A percentile compares a stretch with the other conserved stretches of the same genome.
Evolutionary conservation across 2,113 vertebrate genomes (phyloP).

Genomic region (Anseranas semipalmata): DNA sequence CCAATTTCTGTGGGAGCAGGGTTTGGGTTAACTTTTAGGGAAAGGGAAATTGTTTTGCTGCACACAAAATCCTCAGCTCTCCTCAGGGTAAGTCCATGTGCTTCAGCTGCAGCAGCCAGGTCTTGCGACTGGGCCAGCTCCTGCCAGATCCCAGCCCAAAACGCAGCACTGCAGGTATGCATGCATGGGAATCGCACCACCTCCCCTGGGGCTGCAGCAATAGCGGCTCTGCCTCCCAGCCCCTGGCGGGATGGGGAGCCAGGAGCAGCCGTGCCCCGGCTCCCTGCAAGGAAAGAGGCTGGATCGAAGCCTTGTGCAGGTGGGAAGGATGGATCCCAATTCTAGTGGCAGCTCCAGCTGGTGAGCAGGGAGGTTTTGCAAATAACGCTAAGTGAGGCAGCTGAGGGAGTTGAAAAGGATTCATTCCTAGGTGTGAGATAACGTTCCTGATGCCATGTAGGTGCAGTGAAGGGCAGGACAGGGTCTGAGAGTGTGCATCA

Average conservation of each 20-base stretch:
- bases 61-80: background rate
- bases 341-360: background rate
- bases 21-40: background rate
- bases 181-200: background rate
- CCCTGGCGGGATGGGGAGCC: background rate
- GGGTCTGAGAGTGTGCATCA: background rate
- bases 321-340: background rate
- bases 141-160: background rate
- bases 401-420: background rate
- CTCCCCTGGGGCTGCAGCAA: rapidly evolving
- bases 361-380: background rate
- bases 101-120: background rate
- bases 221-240: background rate
- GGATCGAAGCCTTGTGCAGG: background rate
- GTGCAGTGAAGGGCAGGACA: background rate
- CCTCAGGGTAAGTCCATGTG: background rate
- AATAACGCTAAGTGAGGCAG: background rate
- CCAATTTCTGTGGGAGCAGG: background rate
- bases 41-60: background rate
- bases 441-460: background rate
- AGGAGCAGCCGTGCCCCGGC: background rate
- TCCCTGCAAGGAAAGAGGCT: background rate
- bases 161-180: background rate
- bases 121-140: background rate
- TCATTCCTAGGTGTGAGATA: background rate